Evolutionary conservation across 2,888 invertebrate species (phyloP), one percentile per base, ranked within the genome.

Genomic region (Clivina fossor): DNA sequence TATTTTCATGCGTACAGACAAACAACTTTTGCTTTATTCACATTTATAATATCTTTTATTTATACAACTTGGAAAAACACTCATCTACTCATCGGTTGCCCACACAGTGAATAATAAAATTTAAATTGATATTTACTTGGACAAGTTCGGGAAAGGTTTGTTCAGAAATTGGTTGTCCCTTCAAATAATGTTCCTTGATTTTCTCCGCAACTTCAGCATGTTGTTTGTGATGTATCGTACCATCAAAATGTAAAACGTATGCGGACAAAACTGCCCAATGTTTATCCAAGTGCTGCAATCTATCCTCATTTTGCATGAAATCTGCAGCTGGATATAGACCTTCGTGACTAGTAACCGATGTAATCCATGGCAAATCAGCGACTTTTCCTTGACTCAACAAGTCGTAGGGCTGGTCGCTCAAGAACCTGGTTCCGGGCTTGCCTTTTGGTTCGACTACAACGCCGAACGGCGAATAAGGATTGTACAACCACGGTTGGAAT

Each of bases 291-390:
- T 26, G 26, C 4, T 37, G 49, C 18, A 49, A 30, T 2, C 11
- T n/a, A 24, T 38, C 38, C 15, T 49, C 49, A 7, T 26, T 18
- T n/a, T n/a, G n/a, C n/a, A n/a, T n/a, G n/a, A n/a, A n/a, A 69
- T 69, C 65, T 54, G 64, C 64, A 40, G 65, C 65, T 24, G 69
- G 68, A 35, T 66, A 64, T 13, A 68, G 58, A 19, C 71, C 70
- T 60, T 72, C 71, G 44, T 68, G 65, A 38, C 63, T 66, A 26
- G 66, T 69, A 9, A 69, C 59, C 3, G 72, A 71, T 22, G 67
- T 63, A 40, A 74, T 64, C 65, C 70, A 68, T 2, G 74, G 73
- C 3, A 68, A 60, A 40, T 68, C 56, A 16, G 64, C 58, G 26
- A 70, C 62, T 15, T 65, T 58, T 9, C 70, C 69, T 3, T 63